A percentile compares a stretch with the other conserved stretches of the same genome.
phyloP scores from a whole-genome alignment of 2,888 invertebrate genomes.

The Cheiracanthium punctorium region DNA sequence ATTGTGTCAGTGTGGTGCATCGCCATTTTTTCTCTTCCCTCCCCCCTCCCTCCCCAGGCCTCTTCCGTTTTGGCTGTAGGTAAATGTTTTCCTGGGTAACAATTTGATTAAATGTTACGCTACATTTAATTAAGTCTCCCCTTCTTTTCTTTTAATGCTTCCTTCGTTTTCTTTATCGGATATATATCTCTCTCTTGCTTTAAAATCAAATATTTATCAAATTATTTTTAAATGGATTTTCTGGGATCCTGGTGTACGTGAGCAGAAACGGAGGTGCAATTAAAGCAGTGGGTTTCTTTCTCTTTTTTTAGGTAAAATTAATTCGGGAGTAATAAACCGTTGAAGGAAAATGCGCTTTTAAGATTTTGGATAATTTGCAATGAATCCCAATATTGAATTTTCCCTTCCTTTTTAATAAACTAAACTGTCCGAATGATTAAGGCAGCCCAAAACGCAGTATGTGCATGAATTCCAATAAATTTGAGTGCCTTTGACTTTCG shows the following conservation, averaged over 20 bases:
- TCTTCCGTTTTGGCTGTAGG: not conserved
- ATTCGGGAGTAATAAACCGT: not conserved
- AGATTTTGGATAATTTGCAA: too few species aligned
- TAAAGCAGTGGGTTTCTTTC: not conserved
- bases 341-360: not conserved
- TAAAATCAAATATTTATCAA: constrained; percentile 4
- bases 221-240: not conserved
- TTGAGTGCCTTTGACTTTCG: too few species aligned
- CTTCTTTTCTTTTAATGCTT: not conserved
- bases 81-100: constrained; percentile 6
- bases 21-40: too few species aligned
- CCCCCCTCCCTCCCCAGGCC: too few species aligned
- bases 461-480: too few species aligned
- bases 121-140: constrained; percentile 9
- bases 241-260: not conserved
- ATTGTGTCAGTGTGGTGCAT: not conserved
- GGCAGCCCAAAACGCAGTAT: too few species aligned
- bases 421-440: too few species aligned
- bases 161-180: not conserved
- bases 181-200: constrained; percentile 8
- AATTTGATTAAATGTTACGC: constrained; percentile 15
- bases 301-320: too few species aligned
- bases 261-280: not conserved
- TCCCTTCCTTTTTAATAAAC: too few species aligned
- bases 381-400: too few species aligned